A percentile compares a stretch with the other conserved stretches of the same genome.
Conservation (phyloP, 2,113 vertebrate species). For the Sebastes schlegelii region DNA sequence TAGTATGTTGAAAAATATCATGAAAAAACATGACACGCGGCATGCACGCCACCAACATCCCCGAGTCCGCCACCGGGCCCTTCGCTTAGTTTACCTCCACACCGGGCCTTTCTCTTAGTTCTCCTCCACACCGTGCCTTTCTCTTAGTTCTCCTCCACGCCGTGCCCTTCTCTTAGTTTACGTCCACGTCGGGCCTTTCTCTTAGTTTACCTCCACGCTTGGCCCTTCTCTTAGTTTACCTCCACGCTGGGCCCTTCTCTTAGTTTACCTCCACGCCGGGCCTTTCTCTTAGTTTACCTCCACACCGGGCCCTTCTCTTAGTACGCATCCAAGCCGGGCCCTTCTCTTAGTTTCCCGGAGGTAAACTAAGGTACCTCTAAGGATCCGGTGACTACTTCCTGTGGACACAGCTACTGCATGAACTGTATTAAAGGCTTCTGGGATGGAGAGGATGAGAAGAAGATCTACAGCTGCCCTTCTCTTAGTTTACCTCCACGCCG, state of each 20-base stretch:
- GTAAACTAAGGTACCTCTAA: no score
- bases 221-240: not conserved
- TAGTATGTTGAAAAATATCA: no score
- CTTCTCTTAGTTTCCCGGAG: not conserved
- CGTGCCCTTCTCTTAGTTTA: not conserved
- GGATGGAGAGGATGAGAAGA: no score
- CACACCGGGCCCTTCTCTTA: not conserved
- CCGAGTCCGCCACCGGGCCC: rapidly evolving
- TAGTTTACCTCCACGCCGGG: not conserved
- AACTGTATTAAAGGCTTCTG: no score
- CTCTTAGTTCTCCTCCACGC: not conserved
- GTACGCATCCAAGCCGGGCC: not conserved
- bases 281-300: not conserved
- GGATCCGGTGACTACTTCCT: no score
- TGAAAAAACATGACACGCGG: no score
- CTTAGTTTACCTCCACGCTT: not conserved
- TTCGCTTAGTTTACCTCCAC: not conserved
- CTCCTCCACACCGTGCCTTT: not conserved
- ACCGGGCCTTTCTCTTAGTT: not conserved
- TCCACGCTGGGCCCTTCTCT: not conserved
- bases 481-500: not conserved
- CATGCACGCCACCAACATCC: no score
- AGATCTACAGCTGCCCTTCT: no score
- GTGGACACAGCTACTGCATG: no score
- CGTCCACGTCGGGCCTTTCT: not conserved